Evolutionary conservation across 2,113 vertebrate genomes (phyloP).

Genomic region (Ageneiosus marmoratus): DNA sequence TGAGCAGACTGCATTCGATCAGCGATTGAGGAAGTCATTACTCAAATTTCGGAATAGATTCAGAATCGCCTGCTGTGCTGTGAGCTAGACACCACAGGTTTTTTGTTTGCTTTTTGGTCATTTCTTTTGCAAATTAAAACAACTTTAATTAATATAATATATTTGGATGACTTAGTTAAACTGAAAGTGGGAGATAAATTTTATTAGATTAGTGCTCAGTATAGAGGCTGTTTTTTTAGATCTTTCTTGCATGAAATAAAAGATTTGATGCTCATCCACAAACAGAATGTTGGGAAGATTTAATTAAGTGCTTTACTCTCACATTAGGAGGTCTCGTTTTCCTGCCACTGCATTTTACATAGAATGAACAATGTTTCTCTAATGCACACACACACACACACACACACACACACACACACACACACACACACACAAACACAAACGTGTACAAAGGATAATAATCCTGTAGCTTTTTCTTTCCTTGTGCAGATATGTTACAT

Average conservation of each 20-base stretch:
- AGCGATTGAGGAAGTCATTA: slow-evolving; percentile 26
- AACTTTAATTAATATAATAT: neutral
- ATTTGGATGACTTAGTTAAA: slow-evolving; percentile 11
- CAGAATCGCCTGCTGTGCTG: neutral
- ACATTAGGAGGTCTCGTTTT: slow-evolving; percentile 29
- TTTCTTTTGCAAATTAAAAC: slow-evolving; percentile 1
- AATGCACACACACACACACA: slow-evolving; percentile 9
- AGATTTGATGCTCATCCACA: slow-evolving; percentile 22
- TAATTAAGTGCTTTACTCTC: slow-evolving; percentile 42
- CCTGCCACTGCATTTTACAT: slow-evolving; percentile 25
- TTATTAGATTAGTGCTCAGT: slow-evolving; percentile 1
- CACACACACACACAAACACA: slow-evolving; percentile 3
- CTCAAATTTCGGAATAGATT: slow-evolving; percentile 19
- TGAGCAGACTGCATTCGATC: neutral
- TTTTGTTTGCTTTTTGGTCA: too few relatives aligned
- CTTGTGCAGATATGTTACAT: neutral
- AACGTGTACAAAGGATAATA: neutral
- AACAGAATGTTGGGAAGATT: slow-evolving; percentile 39
- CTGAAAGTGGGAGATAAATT: slow-evolving; percentile 3
- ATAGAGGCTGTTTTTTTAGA: slow-evolving; percentile 16
- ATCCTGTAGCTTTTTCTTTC: neutral
- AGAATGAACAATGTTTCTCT: slow-evolving; percentile 31
- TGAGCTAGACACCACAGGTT: neutral
- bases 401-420: neutral
- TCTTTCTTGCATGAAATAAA: slow-evolving; percentile 35